Base-by-base conservation (phyloP, 2,797 vertebrate species). In the Pipistrellus kuhlii region DNA sequence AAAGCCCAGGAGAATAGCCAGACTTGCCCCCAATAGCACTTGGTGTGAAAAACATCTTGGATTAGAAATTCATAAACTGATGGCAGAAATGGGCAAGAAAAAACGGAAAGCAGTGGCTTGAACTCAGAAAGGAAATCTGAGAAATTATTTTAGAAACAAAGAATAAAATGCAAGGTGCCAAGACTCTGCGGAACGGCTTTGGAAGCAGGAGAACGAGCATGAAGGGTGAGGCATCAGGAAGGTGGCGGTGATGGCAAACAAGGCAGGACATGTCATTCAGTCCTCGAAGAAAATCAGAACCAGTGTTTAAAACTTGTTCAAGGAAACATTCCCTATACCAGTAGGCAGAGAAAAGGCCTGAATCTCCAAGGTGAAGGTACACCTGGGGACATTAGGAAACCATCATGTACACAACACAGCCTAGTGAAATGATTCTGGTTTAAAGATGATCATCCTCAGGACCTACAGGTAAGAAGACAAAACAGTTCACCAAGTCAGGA, bases 21-120 rank as follows among this genome's bases (percentile, higher is more conserved):
- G 35, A 10, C 10, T 20, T 7, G 12, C 8, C n/a, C 5, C 48
- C 13, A 30, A 0, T 17, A 35, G 21, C 20, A 1, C 14, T n/a
- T 11, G n/a, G 9, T 12, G 7, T 0, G 25, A 64, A 66, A 48
- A 18, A 7, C 21, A 44, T 27, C 44, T 41, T 6, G 20, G 51
- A 4, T 44, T 55, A 68, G 84, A 88, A 76, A 48, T 32, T 20
- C 10, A 51, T 44, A 77, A 30, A 53, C 14, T 23, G 6, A 48
- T 23, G 4, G 41, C 7, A 23, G 55, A 44, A 30, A 6, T 5
- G 80, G n/a, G 13, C 13, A 7, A 44, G 75, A 25, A 51, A 9
- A 0, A 9, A 57, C 38, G 0, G 17, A 18, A 55, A 53, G 62
- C 23, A 41, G 41, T 69, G 8, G 6, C 8, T 86, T 44, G 57